Percentiles rank a stretch among this genome's conserved stretches.
Evolutionary conservation across 1,140 invertebrate species (phyloP).

Genomic region (Popillia japonica): DNA sequence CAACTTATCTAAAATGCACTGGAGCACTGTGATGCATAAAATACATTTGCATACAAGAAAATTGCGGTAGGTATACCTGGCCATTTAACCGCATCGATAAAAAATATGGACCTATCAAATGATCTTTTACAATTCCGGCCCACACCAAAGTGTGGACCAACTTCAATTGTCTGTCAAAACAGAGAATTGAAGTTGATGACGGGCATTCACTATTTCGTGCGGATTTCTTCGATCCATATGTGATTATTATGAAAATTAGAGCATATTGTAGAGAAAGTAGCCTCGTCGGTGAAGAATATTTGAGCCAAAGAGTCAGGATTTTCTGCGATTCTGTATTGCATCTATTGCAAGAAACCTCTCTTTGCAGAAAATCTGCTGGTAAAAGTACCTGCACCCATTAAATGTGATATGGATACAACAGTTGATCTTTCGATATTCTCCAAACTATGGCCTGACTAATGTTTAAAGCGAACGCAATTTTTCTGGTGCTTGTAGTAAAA

Average conservation of each 20-base stretch:
- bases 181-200: neutral
- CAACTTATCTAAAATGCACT: neutral
- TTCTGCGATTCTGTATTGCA: conserved; percentile 4
- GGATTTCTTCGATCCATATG: neutral
- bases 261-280: conserved; percentile 2
- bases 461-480: neutral
- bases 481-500: neutral
- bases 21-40: too few relatives aligned
- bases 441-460: neutral
- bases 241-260: too few relatives aligned
- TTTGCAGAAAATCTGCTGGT: neutral
- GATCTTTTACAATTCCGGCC: neutral
- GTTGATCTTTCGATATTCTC: neutral
- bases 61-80: neutral
- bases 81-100: neutral
- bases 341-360: neutral
- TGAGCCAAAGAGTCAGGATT: conserved; percentile 27
- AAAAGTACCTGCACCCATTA: conserved; percentile 16
- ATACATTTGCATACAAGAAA: too few relatives aligned
- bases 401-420: neutral
- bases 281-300: conserved; percentile 22
- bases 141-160: too few relatives aligned
- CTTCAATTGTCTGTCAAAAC: too few relatives aligned
- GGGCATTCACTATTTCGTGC: neutral
- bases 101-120: neutral